A percentile compares a stretch with the other conserved stretches of the same genome.
Conservation (phyloP, 2,888 invertebrate genomes). For the Phyllotreta cruciferae region DNA sequence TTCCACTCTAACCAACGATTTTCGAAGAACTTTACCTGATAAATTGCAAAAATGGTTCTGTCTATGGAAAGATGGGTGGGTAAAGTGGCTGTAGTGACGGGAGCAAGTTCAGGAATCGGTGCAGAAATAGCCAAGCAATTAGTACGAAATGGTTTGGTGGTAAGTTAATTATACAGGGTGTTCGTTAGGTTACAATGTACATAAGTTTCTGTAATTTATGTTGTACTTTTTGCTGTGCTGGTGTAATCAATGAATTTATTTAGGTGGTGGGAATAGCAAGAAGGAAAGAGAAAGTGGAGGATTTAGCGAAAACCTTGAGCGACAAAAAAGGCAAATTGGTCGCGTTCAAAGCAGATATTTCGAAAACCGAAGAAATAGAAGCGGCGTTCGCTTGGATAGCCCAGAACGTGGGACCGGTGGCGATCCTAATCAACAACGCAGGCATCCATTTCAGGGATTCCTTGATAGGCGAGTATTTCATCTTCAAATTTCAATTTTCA, state of each 20-base stretch:
- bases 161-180: constrained; percentile 46
- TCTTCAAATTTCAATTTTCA: too few relatives aligned
- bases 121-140: constrained; percentile 61
- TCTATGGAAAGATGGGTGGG: constrained; percentile 67
- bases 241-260: too few relatives aligned
- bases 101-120: constrained; percentile 71
- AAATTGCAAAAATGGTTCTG: constrained; percentile 5
- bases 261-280: constrained; percentile 48
- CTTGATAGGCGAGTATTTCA: too few relatives aligned
- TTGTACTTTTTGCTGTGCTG: not conserved
- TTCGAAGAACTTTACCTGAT: too few relatives aligned
- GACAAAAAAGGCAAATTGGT: constrained; percentile 50
- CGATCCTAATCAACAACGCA: constrained; percentile 58
- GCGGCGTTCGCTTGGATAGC: constrained; percentile 53
- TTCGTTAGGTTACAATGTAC: not conserved
- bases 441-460: constrained; percentile 42
- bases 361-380: constrained; percentile 52
- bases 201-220: not conserved
- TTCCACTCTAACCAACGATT: too few relatives aligned
- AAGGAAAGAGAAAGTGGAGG: constrained; percentile 41
- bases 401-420: constrained; percentile 52
- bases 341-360: constrained; percentile 53
- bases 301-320: constrained; percentile 35
- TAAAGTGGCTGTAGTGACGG: constrained; percentile 69
- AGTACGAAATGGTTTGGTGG: constrained; percentile 62